Base-by-base conservation (phyloP, 2,888 invertebrate genomes). In the Acanthosepion esculentum region DNA sequence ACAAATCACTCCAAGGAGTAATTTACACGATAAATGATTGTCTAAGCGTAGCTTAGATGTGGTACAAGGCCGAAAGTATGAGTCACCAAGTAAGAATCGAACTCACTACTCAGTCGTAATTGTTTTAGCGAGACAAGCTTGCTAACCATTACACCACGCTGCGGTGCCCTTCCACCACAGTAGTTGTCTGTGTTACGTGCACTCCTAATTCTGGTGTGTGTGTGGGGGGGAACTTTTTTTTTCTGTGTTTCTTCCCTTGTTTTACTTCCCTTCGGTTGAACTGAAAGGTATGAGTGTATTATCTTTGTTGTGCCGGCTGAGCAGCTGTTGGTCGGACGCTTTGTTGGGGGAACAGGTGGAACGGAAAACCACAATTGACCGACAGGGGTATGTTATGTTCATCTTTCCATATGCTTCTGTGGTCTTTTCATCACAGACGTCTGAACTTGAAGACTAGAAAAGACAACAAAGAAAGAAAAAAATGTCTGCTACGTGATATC, bases 331-430 rank as follows among this genome's bases (percentile, higher is more conserved):
- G n/a, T n/a, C n/a, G 78, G 78, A 78, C 78, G 15, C 33, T 78
- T 5, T 33, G 78, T 33, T 15, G 12, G 3, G 23, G n/a, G 23
- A 41, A 78, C 78, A 78, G 78, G 78, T 78, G 78, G n/a, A 78
- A 78, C 78, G 78, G 78, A 78, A 78, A 78, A 78, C 78, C 78
- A 78, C 78, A 78, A 78, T 12, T 78, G 78, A 78, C 78, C 78
- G 12, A n/a, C n/a, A 12, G 78, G 15, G n/a, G 78, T 10, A 8
- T 78, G 33, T 78, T n/a, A 78, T 78, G n/a, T 78, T 33, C n/a
- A 78, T 78, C 12, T 78, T 78, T n/a, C 78, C 78, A 78, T 78
- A 78, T 78, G 78, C 78, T 78, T 78, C 12, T 78, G 78, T 78
- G 78, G n/a, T 3, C 78, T 33, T 33, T 78, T 78, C 41, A 33